Evolutionary conservation across 1,140 invertebrate species (phyloP).

Genomic region (Drosophila orena): DNA sequence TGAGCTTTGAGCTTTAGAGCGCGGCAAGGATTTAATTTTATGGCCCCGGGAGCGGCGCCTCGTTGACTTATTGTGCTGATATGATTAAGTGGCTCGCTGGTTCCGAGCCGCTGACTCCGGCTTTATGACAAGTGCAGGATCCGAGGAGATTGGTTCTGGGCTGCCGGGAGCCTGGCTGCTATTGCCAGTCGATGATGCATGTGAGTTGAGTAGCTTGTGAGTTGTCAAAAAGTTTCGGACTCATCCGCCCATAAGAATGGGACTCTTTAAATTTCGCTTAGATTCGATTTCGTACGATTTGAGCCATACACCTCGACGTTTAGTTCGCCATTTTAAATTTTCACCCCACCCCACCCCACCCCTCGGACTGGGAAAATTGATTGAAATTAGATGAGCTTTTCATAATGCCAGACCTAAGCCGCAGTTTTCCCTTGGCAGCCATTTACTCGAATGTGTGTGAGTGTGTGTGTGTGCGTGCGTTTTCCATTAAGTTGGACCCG

Average conservation of each 20-base stretch:
- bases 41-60: constrained; percentile 47
- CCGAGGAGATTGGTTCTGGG: neutral
- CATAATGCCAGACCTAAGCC: constrained; percentile 70
- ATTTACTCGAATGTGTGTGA: neutral
- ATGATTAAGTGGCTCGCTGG: constrained; percentile 72
- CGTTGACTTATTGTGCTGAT: constrained; percentile 77
- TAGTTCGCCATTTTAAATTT: constrained; percentile 40
- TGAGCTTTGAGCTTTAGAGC: constrained; percentile 42
- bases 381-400: constrained; percentile 80
- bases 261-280: constrained; percentile 14
- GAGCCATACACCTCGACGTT: constrained; percentile 17
- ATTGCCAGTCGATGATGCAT: constrained; percentile 40
- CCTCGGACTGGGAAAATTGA: constrained; percentile 72
- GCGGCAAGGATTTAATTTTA: constrained; percentile 80
- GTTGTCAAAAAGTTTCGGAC: neutral
- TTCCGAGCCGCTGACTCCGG: constrained; percentile 29
- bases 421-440: constrained; percentile 5
- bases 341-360: constrained; percentile 6
- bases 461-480: constrained; percentile 14
- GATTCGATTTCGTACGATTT: constrained; percentile 28
- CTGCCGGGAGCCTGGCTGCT: neutral
- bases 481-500: constrained; percentile 62
- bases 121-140: constrained; percentile 54
- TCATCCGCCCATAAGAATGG: neutral
- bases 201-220: neutral